Evolutionary conservation across 2,113 vertebrate species (phyloP), one percentile per base, ranked within the genome.

Genomic region (Ptilorrhoa leucosticta): DNA sequence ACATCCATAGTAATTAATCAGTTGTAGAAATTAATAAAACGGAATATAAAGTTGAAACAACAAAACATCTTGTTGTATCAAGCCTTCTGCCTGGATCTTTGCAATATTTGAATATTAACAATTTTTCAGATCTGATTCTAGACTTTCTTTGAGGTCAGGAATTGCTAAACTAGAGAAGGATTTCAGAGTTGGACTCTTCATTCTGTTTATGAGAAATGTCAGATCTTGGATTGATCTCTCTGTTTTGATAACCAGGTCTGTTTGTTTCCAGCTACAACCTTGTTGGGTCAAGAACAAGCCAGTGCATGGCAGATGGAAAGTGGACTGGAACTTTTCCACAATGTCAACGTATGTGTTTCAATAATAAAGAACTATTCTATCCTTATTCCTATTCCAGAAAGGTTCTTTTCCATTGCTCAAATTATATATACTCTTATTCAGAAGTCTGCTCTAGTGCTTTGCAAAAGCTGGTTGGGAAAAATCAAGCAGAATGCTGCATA

Each of bases 311-410:
- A 65, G 96, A 98, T 69, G 98, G 98, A 35, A 97, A 77, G 30
- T 99, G 99, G 99, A 99, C 97, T 44, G 69, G 89, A 20, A 33
- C 44, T 14, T 12, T 81, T 18, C 99, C 99, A 8, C 60, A 89
- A 58, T 99, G 99, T 85, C 77, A 93, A 51, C 76, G 99, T 99
- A 98, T 4, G 98, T 97, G 26, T 78, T 30, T 68, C 58, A 54
- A n/a, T 16, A 17, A 30, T 26, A 31, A 61, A 88, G 19, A 78
- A 33, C 13, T 28, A 14, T 21, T 60, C 30, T 57, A 0, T 13
- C 39, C 54, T 28, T 45, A 19, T 21, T 53, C 37, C 33, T 60
- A 19, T 9, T 23, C 27, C 65, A 65, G n/a, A 65, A 80, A 50
- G 31, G 33, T 18, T 48, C 44, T 51, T 71, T 83, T 69, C 8